Evolutionary conservation across 2,113 vertebrate genomes (phyloP), one percentile per base, ranked within the genome.

Genomic region (Hydrolagus affinis): DNA sequence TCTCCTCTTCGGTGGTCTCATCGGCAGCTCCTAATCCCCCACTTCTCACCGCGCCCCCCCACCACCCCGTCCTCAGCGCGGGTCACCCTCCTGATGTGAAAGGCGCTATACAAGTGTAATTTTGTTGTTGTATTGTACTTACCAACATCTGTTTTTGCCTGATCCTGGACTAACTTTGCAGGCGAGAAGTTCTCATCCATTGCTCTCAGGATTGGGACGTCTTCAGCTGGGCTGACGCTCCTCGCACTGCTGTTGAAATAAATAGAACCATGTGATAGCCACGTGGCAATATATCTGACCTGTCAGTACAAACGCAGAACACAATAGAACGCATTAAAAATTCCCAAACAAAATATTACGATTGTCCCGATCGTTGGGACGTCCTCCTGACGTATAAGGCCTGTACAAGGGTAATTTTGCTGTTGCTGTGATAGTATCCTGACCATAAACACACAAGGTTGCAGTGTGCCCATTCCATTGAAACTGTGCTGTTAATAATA

Each of bases 391-490:
- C n/a, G n/a, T n/a, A n/a, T n/a, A n/a, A n/a, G n/a, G n/a, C n/a
- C n/a, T n/a, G n/a, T n/a, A n/a, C n/a, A n/a, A n/a, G n/a, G n/a
- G n/a, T n/a, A n/a, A n/a, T 85, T 89, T 64, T 64, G 8, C 60
- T 85, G 32, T 75, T 85, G 88, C 85, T 89, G 86, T 87, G 76
- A 86, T 86, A 75, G 71, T 87, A 86, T 86, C 87, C 73, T 88
- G 86, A 85, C 72, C 0, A 0, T 87, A 87, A n/a, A 88, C 86
- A 86, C 88, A 86, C 89, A 83, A 88, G 86, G 86, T 88, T 87
- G 85, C 87, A 86, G 86, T 78, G 74, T 85, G 85, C 88, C 86
- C 89, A 86, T 85, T 89, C 88, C 89, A 86, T 90, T 87, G 89
- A 78, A 30, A 44, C 44, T 1, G 44, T 44, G 44, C 44, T 44